Evolutionary conservation across 2,888 invertebrate species (phyloP).

Genomic region (Pardosa pseudoannulata): DNA sequence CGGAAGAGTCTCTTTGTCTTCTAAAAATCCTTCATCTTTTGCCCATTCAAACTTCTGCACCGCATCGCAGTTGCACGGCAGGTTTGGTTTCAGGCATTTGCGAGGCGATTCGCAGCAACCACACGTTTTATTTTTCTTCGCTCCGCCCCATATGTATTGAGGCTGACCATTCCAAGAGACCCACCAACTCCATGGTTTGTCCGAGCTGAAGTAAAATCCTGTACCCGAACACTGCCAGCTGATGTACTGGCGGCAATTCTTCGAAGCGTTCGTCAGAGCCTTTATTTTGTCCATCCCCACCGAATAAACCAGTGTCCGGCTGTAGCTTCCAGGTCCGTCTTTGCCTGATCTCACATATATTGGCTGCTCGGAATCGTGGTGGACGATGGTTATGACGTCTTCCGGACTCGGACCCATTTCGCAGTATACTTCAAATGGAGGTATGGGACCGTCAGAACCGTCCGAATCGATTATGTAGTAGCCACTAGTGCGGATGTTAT

Average conservation of each 20-base stretch:
- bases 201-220: constrained; percentile 73
- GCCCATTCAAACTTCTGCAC: constrained; percentile 67
- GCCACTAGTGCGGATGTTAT: constrained; percentile 73
- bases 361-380: constrained; percentile 75
- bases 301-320: constrained; percentile 73
- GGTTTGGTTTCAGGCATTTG: constrained; percentile 35
- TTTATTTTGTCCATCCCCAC: constrained; percentile 72
- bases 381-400: constrained; percentile 73
- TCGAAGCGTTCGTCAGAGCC: constrained; percentile 73
- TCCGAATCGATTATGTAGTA: constrained; percentile 75
- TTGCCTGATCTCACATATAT: constrained; percentile 74
- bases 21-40: constrained; percentile 74
- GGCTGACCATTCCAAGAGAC: constrained; percentile 61
- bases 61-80: constrained; percentile 74
- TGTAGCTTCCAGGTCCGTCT: constrained; percentile 74
- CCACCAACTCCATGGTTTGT: constrained; percentile 73
- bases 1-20: constrained; percentile 73
- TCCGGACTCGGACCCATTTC: constrained; percentile 49
- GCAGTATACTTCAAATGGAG: constrained; percentile 74
- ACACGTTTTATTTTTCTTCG: constrained; percentile 69
- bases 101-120: constrained; percentile 72
- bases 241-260: constrained; percentile 74
- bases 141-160: constrained; percentile 74
- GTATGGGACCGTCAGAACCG: constrained; percentile 70
- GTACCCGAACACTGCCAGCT: constrained; percentile 74